Conservation (phyloP, 2,113 vertebrate genomes). For the Embiotoca jacksoni region DNA sequence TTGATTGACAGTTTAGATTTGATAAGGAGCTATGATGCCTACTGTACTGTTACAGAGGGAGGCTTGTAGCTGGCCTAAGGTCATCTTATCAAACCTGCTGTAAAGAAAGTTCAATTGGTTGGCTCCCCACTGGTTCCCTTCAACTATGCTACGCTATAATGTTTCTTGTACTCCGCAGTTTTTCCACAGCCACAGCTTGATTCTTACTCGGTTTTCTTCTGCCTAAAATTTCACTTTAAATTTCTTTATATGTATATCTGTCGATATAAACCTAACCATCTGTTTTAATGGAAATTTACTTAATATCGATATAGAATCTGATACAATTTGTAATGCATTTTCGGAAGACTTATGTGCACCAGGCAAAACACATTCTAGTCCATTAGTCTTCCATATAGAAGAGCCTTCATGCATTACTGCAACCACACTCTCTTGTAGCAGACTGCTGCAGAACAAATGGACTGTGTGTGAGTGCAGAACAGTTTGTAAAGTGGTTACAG, state of each 20-base stretch:
- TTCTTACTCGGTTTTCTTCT: neutral
- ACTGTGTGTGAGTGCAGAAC: neutral
- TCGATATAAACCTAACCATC: neutral
- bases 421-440: neutral
- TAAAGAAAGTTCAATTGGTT: slow-evolving; percentile 23
- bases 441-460: slow-evolving; percentile 32
- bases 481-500: slow-evolving; percentile 1
- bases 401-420: slow-evolving; percentile 17
- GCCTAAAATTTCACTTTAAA: neutral
- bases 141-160: neutral
- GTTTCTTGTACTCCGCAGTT: neutral
- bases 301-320: neutral
- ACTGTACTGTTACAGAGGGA: neutral
- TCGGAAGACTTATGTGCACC: slow-evolving; percentile 8
- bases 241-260: neutral
- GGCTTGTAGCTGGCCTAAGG: neutral
- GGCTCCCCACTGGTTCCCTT: slow-evolving; percentile 5
- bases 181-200: slow-evolving; percentile 7
- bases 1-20: neutral
- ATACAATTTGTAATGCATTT: neutral
- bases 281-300: neutral
- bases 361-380: slow-evolving; percentile 18
- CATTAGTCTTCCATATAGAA: slow-evolving; percentile 6
- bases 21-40: slow-evolving; percentile 1
- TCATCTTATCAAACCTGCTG: slow-evolving; percentile 15